Conservation (phyloP, 2,888 invertebrate species). For the Drosophila paucipuncta region DNA sequence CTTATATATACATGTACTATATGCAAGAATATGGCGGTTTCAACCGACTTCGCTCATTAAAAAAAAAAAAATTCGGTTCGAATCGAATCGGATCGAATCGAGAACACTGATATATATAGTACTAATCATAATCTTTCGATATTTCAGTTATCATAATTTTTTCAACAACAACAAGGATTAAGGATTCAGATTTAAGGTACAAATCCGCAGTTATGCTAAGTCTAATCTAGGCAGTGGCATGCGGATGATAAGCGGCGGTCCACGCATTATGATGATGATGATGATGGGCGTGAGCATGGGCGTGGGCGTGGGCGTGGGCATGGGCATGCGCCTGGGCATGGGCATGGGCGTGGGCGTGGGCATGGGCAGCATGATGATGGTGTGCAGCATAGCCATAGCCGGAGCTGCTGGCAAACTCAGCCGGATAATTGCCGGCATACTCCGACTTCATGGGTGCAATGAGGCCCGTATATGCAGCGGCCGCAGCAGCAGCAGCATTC, state of each 20-base stretch:
- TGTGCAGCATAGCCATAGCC: constrained; percentile 61
- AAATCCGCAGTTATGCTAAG: constrained; percentile 11
- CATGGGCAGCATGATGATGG: constrained; percentile 48
- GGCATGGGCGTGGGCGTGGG: constrained; percentile 51
- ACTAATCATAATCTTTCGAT: constrained; percentile 1
- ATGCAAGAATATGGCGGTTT: constrained; percentile 47
- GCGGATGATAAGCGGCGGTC: constrained; percentile 82
- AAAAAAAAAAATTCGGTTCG: constrained; percentile 16
- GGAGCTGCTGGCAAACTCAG: constrained; percentile 66
- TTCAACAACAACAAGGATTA: constrained; percentile 35
- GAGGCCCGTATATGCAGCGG: constrained; percentile 53
- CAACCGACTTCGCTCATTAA: constrained; percentile 47
- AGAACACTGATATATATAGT: neutral
- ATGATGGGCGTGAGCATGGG: constrained; percentile 50
- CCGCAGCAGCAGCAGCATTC: constrained; percentile 26
- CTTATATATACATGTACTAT: constrained; percentile 21
- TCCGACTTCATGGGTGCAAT: constrained; percentile 80
- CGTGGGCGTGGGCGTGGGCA: constrained; percentile 35
- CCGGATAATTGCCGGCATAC: constrained; percentile 71
- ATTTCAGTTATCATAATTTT: constrained; percentile 6
- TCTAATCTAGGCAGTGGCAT: constrained; percentile 64
- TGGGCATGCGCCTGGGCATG: constrained; percentile 58
- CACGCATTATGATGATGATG: constrained; percentile 76
- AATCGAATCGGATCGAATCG: neutral
- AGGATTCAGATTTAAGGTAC: constrained; percentile 12